phyloP scores from a whole-genome alignment of 2,797 vertebrate species.

The Pseudotriccus pelzelni region DNA sequence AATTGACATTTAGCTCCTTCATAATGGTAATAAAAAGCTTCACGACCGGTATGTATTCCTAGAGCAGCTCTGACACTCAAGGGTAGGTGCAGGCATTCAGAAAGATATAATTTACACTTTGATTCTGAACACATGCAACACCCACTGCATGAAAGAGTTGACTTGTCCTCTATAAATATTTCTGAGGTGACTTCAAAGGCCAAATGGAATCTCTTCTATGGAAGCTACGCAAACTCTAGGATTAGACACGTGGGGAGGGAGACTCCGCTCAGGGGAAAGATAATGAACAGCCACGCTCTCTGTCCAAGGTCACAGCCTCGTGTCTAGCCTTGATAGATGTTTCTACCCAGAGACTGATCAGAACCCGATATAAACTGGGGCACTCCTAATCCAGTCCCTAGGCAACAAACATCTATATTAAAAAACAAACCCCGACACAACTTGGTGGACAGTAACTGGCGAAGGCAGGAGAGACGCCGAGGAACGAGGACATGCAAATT shows the following conservation, averaged over 20 bases:
- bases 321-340: background rate
- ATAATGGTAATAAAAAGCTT: background rate
- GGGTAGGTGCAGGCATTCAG: background rate
- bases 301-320: conserved; percentile 15
- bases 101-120: background rate
- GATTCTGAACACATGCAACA: background rate
- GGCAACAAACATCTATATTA: conserved; percentile 17
- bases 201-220: conserved; percentile 21
- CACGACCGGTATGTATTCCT: background rate
- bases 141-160: background rate
- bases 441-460: background rate
- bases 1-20: conserved; percentile 22
- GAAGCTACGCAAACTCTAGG: background rate
- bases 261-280: background rate
- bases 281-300: background rate
- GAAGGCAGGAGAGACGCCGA: background rate
- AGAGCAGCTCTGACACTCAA: background rate
- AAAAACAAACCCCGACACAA: conserved; percentile 6
- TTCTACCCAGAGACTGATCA: conserved; percentile 11
- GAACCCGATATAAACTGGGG: background rate
- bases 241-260: background rate
- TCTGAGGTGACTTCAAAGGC: conserved; percentile 56
- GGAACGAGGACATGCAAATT: background rate
- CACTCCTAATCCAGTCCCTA: conserved; percentile 20
- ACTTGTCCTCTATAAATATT: conserved; percentile 23